Conservation (phyloP, 2,888 invertebrate species). For the Cephus runcator region DNA sequence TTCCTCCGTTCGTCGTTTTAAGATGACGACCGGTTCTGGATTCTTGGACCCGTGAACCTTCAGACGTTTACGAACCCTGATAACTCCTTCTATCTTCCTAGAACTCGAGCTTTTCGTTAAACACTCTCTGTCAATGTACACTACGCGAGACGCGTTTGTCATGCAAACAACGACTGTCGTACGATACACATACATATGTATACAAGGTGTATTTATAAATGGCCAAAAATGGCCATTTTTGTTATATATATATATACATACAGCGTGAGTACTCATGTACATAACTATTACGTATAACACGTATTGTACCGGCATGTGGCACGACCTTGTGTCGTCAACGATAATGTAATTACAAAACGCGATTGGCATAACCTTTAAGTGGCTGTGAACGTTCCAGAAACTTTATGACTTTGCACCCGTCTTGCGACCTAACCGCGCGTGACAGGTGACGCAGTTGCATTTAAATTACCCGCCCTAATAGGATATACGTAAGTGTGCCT, state of each 20-base stretch:
- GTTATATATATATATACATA: background rate
- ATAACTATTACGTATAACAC: no score
- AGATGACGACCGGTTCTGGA: background rate
- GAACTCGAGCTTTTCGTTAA: background rate
- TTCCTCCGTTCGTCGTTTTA: background rate
- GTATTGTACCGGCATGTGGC: no score
- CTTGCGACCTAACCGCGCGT: no score
- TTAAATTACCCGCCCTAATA: no score
- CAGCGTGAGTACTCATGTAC: background rate
- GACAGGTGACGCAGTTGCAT: no score
- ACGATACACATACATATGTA: background rate
- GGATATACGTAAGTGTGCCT: no score
- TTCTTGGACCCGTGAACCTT: background rate
- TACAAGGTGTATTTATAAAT: background rate
- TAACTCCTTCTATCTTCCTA: background rate
- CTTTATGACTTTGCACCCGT: no score
- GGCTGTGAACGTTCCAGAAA: no score
- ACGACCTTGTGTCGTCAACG: no score
- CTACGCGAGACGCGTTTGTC: background rate
- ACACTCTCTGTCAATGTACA: background rate
- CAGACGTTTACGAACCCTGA: background rate
- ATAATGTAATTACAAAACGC: no score
- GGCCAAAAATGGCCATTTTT: background rate
- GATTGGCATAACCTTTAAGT: no score
- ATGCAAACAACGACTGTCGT: background rate